These are phyloP conservation scores for Gisinianus flammeolus DNA, from an alignment of 2,888 invertebrate genomes.

Conservation along the genomic window DNA sequence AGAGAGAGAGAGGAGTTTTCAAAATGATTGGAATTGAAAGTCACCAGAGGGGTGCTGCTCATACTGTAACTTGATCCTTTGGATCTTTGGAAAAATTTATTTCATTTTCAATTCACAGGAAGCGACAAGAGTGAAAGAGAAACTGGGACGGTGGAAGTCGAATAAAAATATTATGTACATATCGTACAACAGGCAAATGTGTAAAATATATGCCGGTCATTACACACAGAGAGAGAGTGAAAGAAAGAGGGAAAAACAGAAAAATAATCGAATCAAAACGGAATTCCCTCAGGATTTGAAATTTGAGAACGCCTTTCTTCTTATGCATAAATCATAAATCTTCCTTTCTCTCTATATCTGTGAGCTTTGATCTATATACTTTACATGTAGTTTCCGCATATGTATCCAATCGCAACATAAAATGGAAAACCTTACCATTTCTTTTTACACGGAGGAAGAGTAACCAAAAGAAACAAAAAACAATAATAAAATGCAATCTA, in stretches of 20 bases:
- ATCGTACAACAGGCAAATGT: not conserved
- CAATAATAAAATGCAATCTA: no score
- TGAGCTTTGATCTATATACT: not conserved
- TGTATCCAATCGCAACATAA: no score
- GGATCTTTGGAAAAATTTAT: not conserved
- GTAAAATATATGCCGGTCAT: constrained; percentile 14
- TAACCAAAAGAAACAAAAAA: no score
- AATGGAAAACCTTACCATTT: no score
- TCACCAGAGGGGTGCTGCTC: not conserved
- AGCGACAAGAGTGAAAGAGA: no score
- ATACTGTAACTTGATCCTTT: constrained; percentile 8
- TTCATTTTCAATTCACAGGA: not conserved
- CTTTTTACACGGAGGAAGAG: no score
- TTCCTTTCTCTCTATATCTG: not conserved
- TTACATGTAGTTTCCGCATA: not conserved
- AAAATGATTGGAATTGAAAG: constrained; percentile 4
- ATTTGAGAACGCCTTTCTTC: constrained; percentile 24
- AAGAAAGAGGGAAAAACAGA: not conserved
- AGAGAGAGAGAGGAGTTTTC: no score
- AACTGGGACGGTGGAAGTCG: no score
- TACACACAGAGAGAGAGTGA: not conserved
- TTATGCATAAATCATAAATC: constrained; percentile 28
- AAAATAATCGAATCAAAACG: constrained; percentile 22
- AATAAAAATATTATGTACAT: not conserved
- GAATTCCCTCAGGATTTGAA: constrained; percentile 29